Evolutionary conservation across 2,888 invertebrate species (phyloP).

Genomic region (Acleris literana): DNA sequence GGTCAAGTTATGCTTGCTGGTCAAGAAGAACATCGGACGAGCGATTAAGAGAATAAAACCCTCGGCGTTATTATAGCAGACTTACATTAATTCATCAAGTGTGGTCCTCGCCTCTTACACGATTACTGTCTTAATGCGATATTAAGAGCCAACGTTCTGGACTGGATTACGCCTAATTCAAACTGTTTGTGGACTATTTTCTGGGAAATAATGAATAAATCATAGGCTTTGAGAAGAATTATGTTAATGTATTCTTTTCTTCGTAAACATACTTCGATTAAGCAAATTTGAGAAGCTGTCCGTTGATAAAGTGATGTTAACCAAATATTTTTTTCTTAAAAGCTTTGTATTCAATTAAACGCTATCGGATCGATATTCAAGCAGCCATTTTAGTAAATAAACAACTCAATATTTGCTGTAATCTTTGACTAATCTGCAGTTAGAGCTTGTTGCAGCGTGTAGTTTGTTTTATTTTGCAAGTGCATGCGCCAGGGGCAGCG

Average conservation of each 20-base stretch:
- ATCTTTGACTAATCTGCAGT: constrained; percentile 6
- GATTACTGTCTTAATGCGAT: constrained; percentile 30
- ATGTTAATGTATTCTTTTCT: constrained; percentile 21
- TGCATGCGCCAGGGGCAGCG: constrained; percentile 12
- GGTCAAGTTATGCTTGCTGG: too few relatives aligned
- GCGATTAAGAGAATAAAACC: too few relatives aligned
- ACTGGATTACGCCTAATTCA: constrained; percentile 30
- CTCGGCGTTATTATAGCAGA: constrained; percentile 51
- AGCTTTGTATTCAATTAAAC: not conserved
- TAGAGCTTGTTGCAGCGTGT: constrained; percentile 12
- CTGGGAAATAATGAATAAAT: constrained; percentile 30
- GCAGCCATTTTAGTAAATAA: constrained; percentile 5
- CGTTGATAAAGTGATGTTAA: not conserved
- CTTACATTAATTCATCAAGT: constrained; percentile 62
- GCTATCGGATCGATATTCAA: not conserved
- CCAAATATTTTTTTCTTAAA: not conserved
- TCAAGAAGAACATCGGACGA: too few relatives aligned
- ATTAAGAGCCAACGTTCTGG: constrained; percentile 20
- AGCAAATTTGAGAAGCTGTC: constrained; percentile 18
- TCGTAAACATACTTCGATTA: constrained; percentile 25
- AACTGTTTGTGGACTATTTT: constrained; percentile 24
- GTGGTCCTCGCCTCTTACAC: constrained; percentile 54
- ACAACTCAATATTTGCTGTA: not conserved
- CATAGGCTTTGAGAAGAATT: constrained; percentile 18
- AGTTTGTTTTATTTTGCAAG: constrained; percentile 27